Base-by-base conservation (phyloP, 2,888 invertebrate species). In the Agrotis segetum region DNA sequence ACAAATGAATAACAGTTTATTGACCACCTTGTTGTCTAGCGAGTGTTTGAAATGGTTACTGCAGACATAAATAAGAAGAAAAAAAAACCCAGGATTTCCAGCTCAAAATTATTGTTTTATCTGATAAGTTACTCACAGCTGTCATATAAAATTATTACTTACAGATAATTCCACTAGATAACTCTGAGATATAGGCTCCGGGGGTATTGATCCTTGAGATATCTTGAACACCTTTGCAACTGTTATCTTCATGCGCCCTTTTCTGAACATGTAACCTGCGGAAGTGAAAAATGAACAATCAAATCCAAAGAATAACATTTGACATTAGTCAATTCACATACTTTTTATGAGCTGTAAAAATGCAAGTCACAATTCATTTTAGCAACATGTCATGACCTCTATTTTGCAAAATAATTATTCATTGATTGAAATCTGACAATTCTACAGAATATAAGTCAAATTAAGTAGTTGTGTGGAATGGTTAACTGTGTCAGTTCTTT, bases 181-280 rank as follows among this genome's bases (percentile, higher is more conserved):
- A 88, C 99, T 99, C 89, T 98, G 98, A 1, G 99, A 98, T 85
- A 99, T 97, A 0, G 99, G 97, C 90, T 99, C 99, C 50, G 97
- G 97, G 77, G 97, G 97, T 92, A 97, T 97, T 67, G 98, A 97
- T 55, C 97, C 97, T 77, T 95, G 95, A 11, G 96, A 93, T 92
- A 98, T 97, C 97, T 99, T 99, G 88, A 98, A 99, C 71, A 99
- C 98, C 93, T 99, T 99, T 0, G 99, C 98, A 0, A 99, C 99
- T 1, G 99, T 99, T 24, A 99, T 98, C 94, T 99, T 99, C 99
- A 99, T 99, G 74, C 99, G 97, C 0, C 99, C 99, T 94, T 99
- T 99, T 71, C 99, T 97, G 89, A 99, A 99, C 98, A 99, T 98
- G 89, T 98, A 99, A 19, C 97, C 96, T 96, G 92, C 64, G 90